Evolutionary conservation across 2,113 vertebrate species (phyloP).

Genomic region (Scortum barcoo): DNA sequence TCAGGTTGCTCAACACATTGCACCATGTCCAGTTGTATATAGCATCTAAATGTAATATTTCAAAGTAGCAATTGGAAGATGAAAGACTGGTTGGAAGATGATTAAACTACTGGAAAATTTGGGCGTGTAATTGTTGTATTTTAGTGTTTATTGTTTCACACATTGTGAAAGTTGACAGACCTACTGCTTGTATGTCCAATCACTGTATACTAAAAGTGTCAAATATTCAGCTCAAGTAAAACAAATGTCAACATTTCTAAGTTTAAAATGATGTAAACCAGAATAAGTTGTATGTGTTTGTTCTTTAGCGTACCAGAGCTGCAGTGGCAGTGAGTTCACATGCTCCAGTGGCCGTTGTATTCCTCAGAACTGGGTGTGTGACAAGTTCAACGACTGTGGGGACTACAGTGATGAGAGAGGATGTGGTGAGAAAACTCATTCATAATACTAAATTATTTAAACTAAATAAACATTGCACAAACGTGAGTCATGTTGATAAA

Average conservation of each 20-base stretch:
- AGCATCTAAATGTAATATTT: background rate
- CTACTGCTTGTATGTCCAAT: background rate
- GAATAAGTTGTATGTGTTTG: background rate
- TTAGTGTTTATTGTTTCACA: background rate
- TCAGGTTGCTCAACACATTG: background rate
- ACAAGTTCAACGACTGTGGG: constrained; percentile 83
- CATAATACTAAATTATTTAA: too few relatives aligned
- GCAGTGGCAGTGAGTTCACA: constrained; percentile 77
- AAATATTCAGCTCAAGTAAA: background rate
- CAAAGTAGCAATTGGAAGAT: background rate
- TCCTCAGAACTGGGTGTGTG: constrained; percentile 83
- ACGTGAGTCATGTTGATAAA: background rate
- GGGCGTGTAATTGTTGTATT: background rate
- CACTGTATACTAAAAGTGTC: background rate
- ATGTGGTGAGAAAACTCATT: constrained; percentile 76
- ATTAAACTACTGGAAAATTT: background rate
- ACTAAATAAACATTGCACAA: background rate
- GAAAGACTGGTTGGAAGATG: too few relatives aligned
- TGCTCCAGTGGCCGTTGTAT: constrained; percentile 82
- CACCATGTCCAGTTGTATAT: background rate
- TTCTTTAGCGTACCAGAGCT: constrained; percentile 76
- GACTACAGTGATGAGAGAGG: constrained; percentile 83
- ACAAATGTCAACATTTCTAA: background rate
- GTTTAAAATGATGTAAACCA: background rate
- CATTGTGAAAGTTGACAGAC: too few relatives aligned